These are phyloP conservation scores for Ibycter americanus DNA, from an alignment of 2,797 vertebrate species.

Conservation along the genomic window DNA sequence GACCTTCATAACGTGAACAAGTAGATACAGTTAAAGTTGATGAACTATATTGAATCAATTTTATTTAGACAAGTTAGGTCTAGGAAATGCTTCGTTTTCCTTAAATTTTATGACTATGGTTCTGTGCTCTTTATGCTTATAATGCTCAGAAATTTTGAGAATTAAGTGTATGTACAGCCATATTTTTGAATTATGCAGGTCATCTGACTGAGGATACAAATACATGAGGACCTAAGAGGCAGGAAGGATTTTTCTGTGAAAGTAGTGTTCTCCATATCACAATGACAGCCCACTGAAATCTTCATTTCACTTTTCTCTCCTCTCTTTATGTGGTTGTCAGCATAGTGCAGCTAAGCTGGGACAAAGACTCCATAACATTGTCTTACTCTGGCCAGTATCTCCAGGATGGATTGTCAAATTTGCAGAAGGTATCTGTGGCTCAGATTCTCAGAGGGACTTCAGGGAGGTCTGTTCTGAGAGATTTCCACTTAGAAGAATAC, in stretches of 20 bases:
- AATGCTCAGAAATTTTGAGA: conserved; percentile 29
- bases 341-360: background rate
- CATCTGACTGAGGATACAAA: background rate
- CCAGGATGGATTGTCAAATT: background rate
- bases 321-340: background rate
- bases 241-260: background rate
- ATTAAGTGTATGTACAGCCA: background rate
- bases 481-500: background rate
- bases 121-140: background rate
- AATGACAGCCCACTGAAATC: background rate
- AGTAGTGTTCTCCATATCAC: background rate
- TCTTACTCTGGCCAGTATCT: background rate
- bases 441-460: background rate
- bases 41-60: conserved; percentile 33
- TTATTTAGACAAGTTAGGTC: conserved; percentile 1
- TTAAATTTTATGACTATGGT: background rate
- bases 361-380: background rate
- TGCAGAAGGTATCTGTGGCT: background rate
- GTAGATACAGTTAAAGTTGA: conserved; percentile 11
- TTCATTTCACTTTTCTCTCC: background rate
- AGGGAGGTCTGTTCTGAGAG: background rate
- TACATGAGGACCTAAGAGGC: background rate
- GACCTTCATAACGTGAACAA: conserved; percentile 39
- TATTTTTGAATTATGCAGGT: conserved; percentile 35
- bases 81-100: conserved; percentile 21